phyloP scores from a whole-genome alignment of 2,113 vertebrate genomes.

The Rhipidura dahli region DNA sequence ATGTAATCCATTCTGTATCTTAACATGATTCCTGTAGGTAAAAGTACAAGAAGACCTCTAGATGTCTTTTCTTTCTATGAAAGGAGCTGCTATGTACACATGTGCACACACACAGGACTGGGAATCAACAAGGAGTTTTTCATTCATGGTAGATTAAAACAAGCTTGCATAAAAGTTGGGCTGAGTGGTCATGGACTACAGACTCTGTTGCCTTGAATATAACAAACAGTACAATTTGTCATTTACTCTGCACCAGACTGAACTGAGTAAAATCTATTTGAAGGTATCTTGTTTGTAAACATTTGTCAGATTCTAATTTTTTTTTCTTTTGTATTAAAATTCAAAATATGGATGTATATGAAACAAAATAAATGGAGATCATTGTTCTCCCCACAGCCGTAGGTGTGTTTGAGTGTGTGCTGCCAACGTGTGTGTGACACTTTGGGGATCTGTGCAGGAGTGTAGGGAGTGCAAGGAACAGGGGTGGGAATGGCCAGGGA shows the following conservation, averaged over 20 bases:
- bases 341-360: slow-evolving; percentile 88
- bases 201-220: slow-evolving; percentile 78
- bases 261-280: slow-evolving; percentile 84
- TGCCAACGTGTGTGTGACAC: slow-evolving; percentile 1
- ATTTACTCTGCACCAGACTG: slow-evolving; percentile 82
- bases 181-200: slow-evolving; percentile 73
- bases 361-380: slow-evolving; percentile 85
- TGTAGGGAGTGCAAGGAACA: background rate
- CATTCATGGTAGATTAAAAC: slow-evolving; percentile 74
- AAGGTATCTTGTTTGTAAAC: slow-evolving; percentile 98
- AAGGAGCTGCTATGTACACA: slow-evolving; percentile 86
- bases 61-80: slow-evolving; percentile 87
- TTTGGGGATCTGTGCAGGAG: background rate
- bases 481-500: slow-evolving; percentile 1
- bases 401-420: slow-evolving; percentile 77
- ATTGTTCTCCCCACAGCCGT: slow-evolving; percentile 76
- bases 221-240: slow-evolving; percentile 77
- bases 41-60: slow-evolving; percentile 81
- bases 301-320: slow-evolving; percentile 88
- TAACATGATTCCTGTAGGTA: slow-evolving; percentile 85
- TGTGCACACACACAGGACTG: slow-evolving; percentile 78
- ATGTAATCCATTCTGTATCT: slow-evolving; percentile 80
- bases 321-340: slow-evolving; percentile 87
- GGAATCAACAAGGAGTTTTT: slow-evolving; percentile 80
- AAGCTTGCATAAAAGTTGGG: slow-evolving; percentile 75